phyloP scores from a whole-genome alignment of 2,113 vertebrate species.

The Cervus canadensis region DNA sequence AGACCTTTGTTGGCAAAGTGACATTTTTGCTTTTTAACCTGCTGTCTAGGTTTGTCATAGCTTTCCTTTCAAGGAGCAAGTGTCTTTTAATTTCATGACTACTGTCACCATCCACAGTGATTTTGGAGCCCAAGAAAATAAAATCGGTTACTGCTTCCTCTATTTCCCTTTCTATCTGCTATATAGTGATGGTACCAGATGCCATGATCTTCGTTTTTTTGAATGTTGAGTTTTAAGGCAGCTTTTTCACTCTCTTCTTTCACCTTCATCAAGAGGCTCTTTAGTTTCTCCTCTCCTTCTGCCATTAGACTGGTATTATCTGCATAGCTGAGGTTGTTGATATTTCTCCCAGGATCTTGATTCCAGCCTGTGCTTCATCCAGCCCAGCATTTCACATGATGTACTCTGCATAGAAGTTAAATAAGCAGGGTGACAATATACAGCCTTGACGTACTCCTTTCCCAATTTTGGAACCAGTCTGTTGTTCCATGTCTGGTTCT shows the following conservation, averaged over 20 bases:
- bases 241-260: no score
- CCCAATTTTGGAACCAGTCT: neutral
- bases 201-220: neutral
- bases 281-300: no score
- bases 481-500: neutral
- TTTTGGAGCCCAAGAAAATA: neutral
- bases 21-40: neutral
- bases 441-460: neutral
- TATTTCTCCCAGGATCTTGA: neutral
- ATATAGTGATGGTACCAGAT: neutral
- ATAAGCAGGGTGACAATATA: neutral
- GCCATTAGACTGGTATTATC: neutral
- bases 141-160: neutral
- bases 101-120: neutral
- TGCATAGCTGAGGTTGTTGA: neutral
- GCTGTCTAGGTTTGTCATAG: neutral
- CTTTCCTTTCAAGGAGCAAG: neutral
- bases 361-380: neutral
- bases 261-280: no score
- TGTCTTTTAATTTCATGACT: neutral
- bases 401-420: neutral
- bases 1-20: neutral
- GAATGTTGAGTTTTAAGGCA: no score
- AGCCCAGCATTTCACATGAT: neutral
- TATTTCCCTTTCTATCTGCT: neutral